These are phyloP conservation scores for Blastobasis adustella DNA, from an alignment of 2,888 invertebrate genomes.

Conservation along the genomic window DNA sequence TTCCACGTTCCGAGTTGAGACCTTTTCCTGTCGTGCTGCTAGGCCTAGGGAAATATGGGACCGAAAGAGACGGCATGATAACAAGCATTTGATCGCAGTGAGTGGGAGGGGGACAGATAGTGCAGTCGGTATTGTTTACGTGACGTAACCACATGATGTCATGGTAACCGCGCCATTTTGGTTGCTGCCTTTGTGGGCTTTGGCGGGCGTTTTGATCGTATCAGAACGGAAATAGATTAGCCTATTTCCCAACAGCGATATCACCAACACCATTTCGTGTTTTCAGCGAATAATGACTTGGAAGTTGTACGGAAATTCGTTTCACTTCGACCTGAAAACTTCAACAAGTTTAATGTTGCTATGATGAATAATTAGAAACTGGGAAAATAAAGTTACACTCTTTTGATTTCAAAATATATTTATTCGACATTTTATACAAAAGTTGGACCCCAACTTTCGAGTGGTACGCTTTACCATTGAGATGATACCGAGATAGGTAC, in stretches of 20 bases:
- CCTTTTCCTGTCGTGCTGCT: slow-evolving; percentile 20
- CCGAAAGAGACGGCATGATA: slow-evolving; percentile 39
- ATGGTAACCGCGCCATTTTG: slow-evolving; percentile 37
- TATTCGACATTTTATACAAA: too few relatives aligned
- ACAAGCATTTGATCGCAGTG: slow-evolving; percentile 19
- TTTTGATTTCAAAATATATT: too few relatives aligned
- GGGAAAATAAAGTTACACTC: background rate
- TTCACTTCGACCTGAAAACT: too few relatives aligned
- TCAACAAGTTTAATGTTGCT: too few relatives aligned
- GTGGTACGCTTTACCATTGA: too few relatives aligned
- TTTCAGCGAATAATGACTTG: too few relatives aligned
- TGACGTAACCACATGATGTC: slow-evolving; percentile 62
- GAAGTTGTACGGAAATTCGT: too few relatives aligned
- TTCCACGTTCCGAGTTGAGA: slow-evolving; percentile 26
- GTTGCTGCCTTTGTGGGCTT: background rate
- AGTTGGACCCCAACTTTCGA: too few relatives aligned
- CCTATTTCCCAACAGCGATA: background rate
- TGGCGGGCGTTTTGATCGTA: slow-evolving; percentile 7
- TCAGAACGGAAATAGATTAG: slow-evolving; percentile 5
- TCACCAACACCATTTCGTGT: too few relatives aligned
- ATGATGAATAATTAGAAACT: too few relatives aligned
- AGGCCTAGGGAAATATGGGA: background rate
- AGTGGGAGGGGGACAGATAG: slow-evolving; percentile 28
- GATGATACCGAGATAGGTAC: too few relatives aligned
- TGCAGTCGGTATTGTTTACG: slow-evolving; percentile 34